These are phyloP conservation scores for Antitype chi DNA, from an alignment of 2,888 invertebrate genomes.

Conservation along the genomic window DNA sequence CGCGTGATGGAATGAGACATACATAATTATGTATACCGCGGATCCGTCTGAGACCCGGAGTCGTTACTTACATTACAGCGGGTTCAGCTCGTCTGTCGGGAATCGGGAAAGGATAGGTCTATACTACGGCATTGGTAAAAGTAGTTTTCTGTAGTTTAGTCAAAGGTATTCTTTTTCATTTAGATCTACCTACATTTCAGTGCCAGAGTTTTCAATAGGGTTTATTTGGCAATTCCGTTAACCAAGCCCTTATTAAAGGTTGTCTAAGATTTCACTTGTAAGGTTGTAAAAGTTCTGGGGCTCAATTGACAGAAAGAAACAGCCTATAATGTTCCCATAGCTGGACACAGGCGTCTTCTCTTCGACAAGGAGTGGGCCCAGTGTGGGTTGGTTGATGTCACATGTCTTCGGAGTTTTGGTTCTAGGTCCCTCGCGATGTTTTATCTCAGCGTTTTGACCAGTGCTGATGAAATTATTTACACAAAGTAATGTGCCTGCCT, in stretches of 20 bases:
- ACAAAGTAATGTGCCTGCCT: too few relatives aligned
- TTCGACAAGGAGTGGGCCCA: too few relatives aligned
- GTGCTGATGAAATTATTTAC: too few relatives aligned
- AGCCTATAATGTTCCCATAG: too few relatives aligned
- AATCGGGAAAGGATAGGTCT: slow-evolving; percentile 3
- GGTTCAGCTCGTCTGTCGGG: slow-evolving; percentile 31
- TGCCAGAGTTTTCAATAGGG: not conserved
- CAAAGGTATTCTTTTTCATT: not conserved
- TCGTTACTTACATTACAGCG: slow-evolving; percentile 47
- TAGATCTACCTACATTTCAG: not conserved
- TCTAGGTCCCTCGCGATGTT: too few relatives aligned
- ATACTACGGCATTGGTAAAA: not conserved
- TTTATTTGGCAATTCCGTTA: not conserved
- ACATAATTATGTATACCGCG: slow-evolving; percentile 61
- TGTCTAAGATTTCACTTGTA: not conserved
- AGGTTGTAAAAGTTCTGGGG: not conserved
- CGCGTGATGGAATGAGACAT: slow-evolving; percentile 61
- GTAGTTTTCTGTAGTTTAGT: slow-evolving; percentile 5
- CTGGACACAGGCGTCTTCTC: too few relatives aligned
- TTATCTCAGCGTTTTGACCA: too few relatives aligned
- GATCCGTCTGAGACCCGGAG: slow-evolving; percentile 26
- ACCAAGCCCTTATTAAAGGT: not conserved
- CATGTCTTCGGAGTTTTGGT: too few relatives aligned
- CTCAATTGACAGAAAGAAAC: not conserved
- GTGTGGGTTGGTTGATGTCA: too few relatives aligned